Conservation (phyloP, 2,888 invertebrate genomes). For the Acronicta aceris region DNA sequence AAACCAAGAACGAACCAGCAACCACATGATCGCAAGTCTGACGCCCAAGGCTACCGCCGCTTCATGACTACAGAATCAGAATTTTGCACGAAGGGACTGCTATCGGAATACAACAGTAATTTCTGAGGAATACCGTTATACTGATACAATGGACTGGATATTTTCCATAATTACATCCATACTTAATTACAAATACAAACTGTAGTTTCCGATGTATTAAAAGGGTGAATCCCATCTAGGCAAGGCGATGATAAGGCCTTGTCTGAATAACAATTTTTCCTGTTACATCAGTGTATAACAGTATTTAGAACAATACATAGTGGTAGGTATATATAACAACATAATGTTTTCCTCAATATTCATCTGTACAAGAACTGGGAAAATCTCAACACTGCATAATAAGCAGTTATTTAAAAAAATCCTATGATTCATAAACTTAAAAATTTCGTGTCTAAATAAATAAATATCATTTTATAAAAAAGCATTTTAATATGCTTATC, state of each 20-base stretch:
- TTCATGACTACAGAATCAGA: no score
- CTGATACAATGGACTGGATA: no score
- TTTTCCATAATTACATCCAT: no score
- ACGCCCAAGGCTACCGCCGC: no score
- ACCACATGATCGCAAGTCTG: no score
- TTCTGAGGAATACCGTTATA: no score
- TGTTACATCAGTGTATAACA: slow-evolving; percentile 15
- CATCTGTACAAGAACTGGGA: not conserved
- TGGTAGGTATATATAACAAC: not conserved
- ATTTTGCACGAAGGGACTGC: no score
- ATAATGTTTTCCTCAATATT: slow-evolving; percentile 30
- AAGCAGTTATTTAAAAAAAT: slow-evolving; percentile 11
- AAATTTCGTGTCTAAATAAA: not conserved
- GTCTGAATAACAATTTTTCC: slow-evolving; percentile 23
- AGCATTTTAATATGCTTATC: no score
- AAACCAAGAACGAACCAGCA: no score
- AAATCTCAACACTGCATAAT: slow-evolving; percentile 15
- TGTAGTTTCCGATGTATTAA: not conserved
- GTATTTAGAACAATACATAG: slow-evolving; percentile 9
- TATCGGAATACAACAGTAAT: no score
- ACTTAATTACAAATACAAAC: no score
- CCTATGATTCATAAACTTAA: not conserved
- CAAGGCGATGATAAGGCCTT: not conserved
- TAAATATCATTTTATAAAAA: not conserved
- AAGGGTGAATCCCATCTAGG: slow-evolving; percentile 7